phyloP scores from a whole-genome alignment of 2,797 vertebrate genomes.

The Tolypeutes matacus region DNA sequence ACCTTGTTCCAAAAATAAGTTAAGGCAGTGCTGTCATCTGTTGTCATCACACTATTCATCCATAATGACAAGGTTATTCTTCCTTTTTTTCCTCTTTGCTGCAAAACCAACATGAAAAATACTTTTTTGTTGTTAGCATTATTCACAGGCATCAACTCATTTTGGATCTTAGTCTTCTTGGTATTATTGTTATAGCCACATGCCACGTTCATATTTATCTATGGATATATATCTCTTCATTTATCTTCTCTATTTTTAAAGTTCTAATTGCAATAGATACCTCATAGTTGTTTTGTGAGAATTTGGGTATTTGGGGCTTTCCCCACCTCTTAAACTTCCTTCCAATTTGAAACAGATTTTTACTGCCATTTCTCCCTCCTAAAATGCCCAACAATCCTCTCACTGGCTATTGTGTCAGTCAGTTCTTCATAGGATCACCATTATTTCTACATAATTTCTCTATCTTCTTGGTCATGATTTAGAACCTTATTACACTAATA shows the following conservation, averaged over 20 bases:
- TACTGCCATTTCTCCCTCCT: not conserved
- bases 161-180: conserved; percentile 33
- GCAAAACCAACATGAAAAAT: conserved; percentile 72
- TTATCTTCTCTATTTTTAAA: conserved; percentile 47
- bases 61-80: conserved; percentile 67
- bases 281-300: conserved; percentile 11
- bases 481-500: not conserved
- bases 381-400: not conserved
- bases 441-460: not conserved
- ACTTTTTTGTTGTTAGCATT: conserved; percentile 53
- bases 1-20: conserved; percentile 66
- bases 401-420: not conserved
- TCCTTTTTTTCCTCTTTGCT: conserved; percentile 60
- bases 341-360: conserved; percentile 39
- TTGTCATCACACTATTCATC: conserved; percentile 75
- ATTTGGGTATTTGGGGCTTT: not conserved
- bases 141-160: conserved; percentile 50
- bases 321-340: conserved; percentile 4
- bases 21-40: conserved; percentile 62
- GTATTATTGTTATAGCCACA: conserved; percentile 58
- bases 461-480: not conserved
- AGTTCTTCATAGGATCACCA: conserved; percentile 31
- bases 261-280: conserved; percentile 15
- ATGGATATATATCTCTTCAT: conserved; percentile 47
- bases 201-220: conserved; percentile 45